Percentiles rank a stretch among this genome's conserved stretches.
Conservation (phyloP, 2,797 vertebrate species). For the Psittacula derbiana region DNA sequence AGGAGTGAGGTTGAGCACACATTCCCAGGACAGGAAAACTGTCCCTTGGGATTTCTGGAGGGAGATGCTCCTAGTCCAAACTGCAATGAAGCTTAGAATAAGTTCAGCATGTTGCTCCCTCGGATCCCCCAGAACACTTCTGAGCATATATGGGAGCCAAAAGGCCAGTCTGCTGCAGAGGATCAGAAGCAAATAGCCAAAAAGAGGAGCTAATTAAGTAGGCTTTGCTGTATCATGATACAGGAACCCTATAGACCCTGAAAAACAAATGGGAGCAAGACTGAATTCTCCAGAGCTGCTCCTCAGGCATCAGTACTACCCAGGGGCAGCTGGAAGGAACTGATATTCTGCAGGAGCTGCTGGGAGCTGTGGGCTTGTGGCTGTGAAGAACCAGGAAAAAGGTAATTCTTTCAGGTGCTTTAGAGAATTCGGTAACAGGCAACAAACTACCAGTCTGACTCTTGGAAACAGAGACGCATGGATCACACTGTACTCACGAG, state of each 20-base stretch:
- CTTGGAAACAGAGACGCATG: neutral
- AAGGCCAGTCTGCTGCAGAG: neutral
- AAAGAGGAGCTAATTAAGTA: neutral
- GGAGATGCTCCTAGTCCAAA: neutral
- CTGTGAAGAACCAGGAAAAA: neutral
- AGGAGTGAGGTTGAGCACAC: rapidly evolving
- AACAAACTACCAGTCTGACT: slow-evolving; percentile 1
- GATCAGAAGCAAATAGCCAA: neutral
- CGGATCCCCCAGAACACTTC: neutral
- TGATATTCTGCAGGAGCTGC: neutral
- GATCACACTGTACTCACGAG: slow-evolving; percentile 7
- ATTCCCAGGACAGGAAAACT: neutral
- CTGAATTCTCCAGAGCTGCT: neutral
- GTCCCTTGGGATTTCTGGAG: neutral
- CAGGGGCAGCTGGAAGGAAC: neutral
- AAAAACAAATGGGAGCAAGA: neutral
- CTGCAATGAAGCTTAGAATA: neutral
- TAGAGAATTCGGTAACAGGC: slow-evolving; percentile 1
- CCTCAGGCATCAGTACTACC: neutral
- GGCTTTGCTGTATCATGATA: neutral
- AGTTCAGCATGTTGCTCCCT: neutral
- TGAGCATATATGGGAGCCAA: neutral
- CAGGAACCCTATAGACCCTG: neutral
- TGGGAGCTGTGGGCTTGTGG: neutral
- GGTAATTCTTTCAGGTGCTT: slow-evolving; percentile 4